phyloP scores from a whole-genome alignment of 2,113 vertebrate species.

The Silurus glanis region DNA sequence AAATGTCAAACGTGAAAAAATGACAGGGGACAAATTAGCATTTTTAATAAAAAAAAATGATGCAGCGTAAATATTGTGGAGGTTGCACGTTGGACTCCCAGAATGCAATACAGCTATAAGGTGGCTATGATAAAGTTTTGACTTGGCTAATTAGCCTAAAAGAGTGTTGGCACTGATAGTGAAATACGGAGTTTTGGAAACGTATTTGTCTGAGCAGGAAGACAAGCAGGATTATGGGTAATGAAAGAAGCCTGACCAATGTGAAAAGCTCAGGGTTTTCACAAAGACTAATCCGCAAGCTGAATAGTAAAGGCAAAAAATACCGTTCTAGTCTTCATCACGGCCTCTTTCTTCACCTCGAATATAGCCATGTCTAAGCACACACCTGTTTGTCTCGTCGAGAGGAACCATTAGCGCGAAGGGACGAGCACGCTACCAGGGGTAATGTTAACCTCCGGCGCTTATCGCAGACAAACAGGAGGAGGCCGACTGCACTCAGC shows the following conservation, averaged over 20 bases:
- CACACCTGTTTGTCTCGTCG: conserved; percentile 50
- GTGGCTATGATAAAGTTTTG: background rate
- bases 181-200: background rate
- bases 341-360: background rate
- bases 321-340: background rate
- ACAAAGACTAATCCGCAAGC: background rate
- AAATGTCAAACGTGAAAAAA: background rate
- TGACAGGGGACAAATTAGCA: too few species aligned
- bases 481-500: conserved; percentile 47
- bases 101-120: background rate
- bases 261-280: background rate
- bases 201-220: background rate
- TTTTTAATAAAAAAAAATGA: too few species aligned
- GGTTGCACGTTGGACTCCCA: background rate
- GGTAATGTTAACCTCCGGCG: conserved; percentile 39
- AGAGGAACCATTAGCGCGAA: conserved; percentile 43
- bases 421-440: background rate
- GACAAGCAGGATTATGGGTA: background rate
- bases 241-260: background rate
- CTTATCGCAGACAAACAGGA: conserved; percentile 57
- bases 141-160: background rate
- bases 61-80: background rate
- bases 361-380: conserved; percentile 21
- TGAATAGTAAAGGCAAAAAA: background rate
- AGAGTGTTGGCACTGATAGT: too few species aligned